A percentile compares a stretch with the other conserved stretches of the same genome.
These are phyloP conservation scores for Silurus glanis DNA, from an alignment of 2,113 vertebrate species.

Conservation along the genomic window DNA sequence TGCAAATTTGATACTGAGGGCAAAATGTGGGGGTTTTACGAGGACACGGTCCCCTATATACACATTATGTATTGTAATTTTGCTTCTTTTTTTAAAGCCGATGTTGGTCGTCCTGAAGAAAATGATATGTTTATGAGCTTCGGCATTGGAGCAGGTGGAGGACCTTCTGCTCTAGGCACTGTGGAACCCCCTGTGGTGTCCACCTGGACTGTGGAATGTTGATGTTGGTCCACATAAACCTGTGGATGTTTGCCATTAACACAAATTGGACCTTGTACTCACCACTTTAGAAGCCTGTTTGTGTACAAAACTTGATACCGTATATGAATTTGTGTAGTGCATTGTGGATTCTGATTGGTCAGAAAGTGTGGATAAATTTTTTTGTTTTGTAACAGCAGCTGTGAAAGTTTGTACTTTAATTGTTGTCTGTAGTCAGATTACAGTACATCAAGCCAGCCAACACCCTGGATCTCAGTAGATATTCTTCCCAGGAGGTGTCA, in stretches of 20 bases:
- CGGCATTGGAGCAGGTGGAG: constrained; percentile 9
- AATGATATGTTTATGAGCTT: constrained; percentile 40
- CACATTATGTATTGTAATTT: neutral
- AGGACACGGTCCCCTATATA: constrained; percentile 11
- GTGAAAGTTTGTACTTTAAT: neutral
- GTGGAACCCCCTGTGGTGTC: constrained; percentile 22
- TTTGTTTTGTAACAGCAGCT: neutral
- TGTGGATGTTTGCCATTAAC: neutral
- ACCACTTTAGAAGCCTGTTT: neutral
- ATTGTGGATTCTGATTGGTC: neutral
- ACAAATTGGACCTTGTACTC: neutral
- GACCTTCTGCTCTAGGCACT: neutral
- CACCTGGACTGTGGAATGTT: constrained; percentile 29
- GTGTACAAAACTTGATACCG: neutral
- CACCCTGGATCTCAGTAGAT: neutral
- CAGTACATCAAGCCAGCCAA: neutral
- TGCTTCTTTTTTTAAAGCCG: constrained; percentile 6
- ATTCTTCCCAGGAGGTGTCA: constrained; percentile 3
- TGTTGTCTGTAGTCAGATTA: neutral
- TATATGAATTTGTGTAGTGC: neutral
- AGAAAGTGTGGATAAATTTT: neutral
- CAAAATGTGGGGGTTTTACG: constrained; percentile 41
- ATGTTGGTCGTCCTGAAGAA: constrained; percentile 17
- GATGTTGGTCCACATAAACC: neutral
- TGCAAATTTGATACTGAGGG: constrained; percentile 56